These are phyloP conservation scores for Etia nguti DNA, from an alignment of 2,113 vertebrate species.

Conservation along the genomic window DNA sequence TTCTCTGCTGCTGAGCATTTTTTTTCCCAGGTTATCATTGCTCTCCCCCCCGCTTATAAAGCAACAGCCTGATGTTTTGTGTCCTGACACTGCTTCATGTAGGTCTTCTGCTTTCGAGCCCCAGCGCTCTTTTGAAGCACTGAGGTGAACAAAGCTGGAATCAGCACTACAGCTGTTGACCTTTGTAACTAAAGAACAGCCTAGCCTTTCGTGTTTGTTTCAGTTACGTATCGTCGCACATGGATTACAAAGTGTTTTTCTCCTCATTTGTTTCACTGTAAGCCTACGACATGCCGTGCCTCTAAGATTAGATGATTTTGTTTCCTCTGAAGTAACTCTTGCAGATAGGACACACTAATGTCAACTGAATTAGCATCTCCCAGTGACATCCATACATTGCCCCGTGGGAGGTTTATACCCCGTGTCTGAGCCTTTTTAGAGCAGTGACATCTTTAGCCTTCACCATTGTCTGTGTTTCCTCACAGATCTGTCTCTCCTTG, in stretches of 20 bases:
- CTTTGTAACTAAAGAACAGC: not conserved
- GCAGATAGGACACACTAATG: not conserved
- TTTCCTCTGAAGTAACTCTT: constrained; percentile 1
- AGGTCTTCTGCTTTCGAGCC: not conserved
- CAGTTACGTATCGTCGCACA: not conserved
- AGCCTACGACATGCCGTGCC: not conserved
- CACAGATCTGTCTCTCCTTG: constrained; percentile 31
- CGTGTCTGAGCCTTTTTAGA: constrained; percentile 18
- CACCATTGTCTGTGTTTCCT: constrained; percentile 28
- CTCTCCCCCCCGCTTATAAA: not conserved
- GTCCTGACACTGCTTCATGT: not conserved
- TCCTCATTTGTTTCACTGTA: not conserved
- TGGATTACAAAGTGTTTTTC: not conserved
- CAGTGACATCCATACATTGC: constrained; percentile 36
- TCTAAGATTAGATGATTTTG: not conserved
- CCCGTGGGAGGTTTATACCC: constrained; percentile 20
- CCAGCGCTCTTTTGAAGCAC: not conserved
- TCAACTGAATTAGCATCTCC: constrained; percentile 21
- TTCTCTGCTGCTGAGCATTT: not conserved
- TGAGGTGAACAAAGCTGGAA: not conserved
- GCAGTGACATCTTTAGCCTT: constrained; percentile 24
- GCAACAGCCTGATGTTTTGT: not conserved
- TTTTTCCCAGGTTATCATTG: not conserved
- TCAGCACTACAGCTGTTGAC: not conserved
- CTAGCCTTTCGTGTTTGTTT: not conserved